Evolutionary conservation across 2,888 invertebrate species (phyloP).

Genomic region (Ennomos quercinarius): DNA sequence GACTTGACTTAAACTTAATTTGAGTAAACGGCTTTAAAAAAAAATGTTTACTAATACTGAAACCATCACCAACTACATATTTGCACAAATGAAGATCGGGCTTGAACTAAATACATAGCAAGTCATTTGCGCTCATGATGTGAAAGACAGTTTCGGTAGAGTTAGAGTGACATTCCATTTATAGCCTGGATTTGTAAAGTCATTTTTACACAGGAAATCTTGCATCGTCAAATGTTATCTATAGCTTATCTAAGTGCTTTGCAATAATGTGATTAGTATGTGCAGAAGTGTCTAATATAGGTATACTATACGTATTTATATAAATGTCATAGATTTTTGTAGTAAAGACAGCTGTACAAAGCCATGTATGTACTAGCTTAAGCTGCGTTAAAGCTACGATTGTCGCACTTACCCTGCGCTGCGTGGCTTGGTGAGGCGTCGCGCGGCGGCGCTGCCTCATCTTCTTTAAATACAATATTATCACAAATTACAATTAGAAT

Average conservation of each 20-base stretch:
- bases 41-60: not conserved
- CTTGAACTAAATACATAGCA: not conserved
- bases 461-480: conserved; percentile 30
- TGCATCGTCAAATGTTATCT: conserved; percentile 8
- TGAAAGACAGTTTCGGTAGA: not conserved
- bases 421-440: conserved; percentile 25
- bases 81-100: not conserved
- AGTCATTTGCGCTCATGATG: not conserved
- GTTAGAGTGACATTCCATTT: not conserved
- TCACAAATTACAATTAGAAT: conserved; percentile 23
- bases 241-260: conserved; percentile 18
- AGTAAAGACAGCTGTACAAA: conserved; percentile 6
- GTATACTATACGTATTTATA: not conserved
- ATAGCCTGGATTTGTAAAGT: not conserved
- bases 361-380: conserved; percentile 2
- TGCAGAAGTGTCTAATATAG: conserved; percentile 14
- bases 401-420: conserved; percentile 29
- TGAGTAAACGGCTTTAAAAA: not conserved
- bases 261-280: conserved; percentile 13
- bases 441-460: conserved; percentile 29
- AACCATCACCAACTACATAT: conserved; percentile 2
- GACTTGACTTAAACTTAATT: not conserved
- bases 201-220: not conserved
- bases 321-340: not conserved
- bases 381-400: conserved; percentile 25